Evolutionary conservation across 2,888 invertebrate species (phyloP).

Genomic region (Campoplex capitator): DNA sequence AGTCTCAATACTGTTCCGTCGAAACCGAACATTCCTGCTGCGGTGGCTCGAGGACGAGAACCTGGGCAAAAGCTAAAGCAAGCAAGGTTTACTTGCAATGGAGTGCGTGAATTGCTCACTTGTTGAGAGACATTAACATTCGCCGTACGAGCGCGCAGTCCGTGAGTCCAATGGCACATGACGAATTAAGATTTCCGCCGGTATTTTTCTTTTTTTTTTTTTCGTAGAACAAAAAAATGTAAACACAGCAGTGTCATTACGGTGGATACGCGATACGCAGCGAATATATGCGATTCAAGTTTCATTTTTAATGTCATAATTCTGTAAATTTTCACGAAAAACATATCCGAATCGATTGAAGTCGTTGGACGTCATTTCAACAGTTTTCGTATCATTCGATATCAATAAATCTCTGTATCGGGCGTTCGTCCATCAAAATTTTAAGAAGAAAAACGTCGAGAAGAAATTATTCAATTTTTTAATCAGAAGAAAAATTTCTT

Average conservation of each 20-base stretch:
- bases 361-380: too few species aligned
- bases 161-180: constrained; percentile 64
- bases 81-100: constrained; percentile 67
- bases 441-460: background rate
- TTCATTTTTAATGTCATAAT: background rate
- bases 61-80: constrained; percentile 46
- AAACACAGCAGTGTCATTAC: background rate
- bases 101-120: constrained; percentile 56
- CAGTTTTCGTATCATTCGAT: too few species aligned
- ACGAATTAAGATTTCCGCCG: constrained; percentile 54
- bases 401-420: too few species aligned
- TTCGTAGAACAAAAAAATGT: background rate
- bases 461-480: background rate
- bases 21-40: constrained; percentile 40
- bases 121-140: constrained; percentile 65
- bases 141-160: constrained; percentile 61
- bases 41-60: constrained; percentile 64
- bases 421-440: background rate
- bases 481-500: background rate
- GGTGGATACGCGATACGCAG: constrained; percentile 1
- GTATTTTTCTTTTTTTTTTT: background rate
- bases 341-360: background rate
- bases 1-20: background rate
- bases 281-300: background rate
- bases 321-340: background rate